Evolutionary conservation across 2,113 vertebrate species (phyloP).

Genomic region (Vimba vimba): DNA sequence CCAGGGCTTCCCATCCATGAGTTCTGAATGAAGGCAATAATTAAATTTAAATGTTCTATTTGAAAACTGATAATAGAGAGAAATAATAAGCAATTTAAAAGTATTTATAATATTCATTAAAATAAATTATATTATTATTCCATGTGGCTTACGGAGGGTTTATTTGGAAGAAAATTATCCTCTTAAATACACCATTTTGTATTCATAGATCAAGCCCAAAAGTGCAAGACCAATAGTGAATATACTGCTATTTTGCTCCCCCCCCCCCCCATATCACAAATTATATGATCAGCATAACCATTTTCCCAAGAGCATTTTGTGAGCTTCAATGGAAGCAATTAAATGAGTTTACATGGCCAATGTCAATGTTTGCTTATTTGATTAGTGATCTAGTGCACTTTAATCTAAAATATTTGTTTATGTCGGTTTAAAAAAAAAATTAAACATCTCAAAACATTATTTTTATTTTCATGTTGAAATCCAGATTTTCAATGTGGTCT

Average conservation of each 20-base stretch:
- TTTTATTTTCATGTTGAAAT: neutral
- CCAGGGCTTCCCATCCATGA: slow-evolving; percentile 45
- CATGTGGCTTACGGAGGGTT: neutral
- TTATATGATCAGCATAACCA: too few species aligned
- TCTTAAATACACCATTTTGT: neutral
- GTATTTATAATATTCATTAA: slow-evolving; percentile 17
- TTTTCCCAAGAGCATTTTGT: too few species aligned
- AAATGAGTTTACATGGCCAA: too few species aligned
- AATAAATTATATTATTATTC: slow-evolving; percentile 1
- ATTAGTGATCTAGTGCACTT: too few species aligned
- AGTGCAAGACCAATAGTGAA: neutral
- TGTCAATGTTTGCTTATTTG: too few species aligned
- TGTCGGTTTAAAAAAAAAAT: too few species aligned
- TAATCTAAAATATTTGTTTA: too few species aligned
- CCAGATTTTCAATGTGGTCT: neutral
- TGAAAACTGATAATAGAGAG: slow-evolving; percentile 40
- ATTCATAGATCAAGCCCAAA: neutral
- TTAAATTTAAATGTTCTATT: slow-evolving; percentile 53
- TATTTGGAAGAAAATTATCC: slow-evolving; percentile 24
- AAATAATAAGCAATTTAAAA: slow-evolving; percentile 27
- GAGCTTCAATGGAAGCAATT: too few species aligned
- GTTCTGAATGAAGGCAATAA: slow-evolving; percentile 45
- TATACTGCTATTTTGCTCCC: neutral
- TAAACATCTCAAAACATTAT: too few species aligned
- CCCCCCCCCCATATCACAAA: too few species aligned